Conservation (phyloP, 2,113 vertebrate genomes). For the Vireo altiloquus region DNA sequence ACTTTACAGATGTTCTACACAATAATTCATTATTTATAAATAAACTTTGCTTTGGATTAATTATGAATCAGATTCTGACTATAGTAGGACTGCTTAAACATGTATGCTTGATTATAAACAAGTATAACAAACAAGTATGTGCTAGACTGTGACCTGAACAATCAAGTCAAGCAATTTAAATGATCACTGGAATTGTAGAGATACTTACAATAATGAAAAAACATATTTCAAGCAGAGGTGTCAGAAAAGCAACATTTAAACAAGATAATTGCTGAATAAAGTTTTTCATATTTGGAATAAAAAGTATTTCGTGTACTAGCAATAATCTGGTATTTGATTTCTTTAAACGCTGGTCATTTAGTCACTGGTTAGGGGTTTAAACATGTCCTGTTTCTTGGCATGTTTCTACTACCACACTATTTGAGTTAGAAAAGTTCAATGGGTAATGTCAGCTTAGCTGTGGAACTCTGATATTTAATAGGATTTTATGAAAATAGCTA, state of each 20-base stretch:
- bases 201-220: conserved; percentile 3
- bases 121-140: conserved; percentile 3
- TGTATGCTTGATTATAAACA: conserved; percentile 27
- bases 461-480: conserved; percentile 54
- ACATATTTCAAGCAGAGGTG: background rate
- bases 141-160: conserved; percentile 13
- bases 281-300: background rate
- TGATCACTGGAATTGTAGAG: background rate
- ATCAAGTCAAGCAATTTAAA: conserved; percentile 26
- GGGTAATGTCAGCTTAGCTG: conserved; percentile 24
- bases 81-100: conserved; percentile 21
- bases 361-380: background rate
- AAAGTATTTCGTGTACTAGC: background rate
- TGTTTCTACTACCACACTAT: background rate
- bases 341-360: background rate
- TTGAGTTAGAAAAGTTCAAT: conserved; percentile 48
- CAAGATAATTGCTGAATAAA: background rate
- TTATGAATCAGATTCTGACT: conserved; percentile 23
- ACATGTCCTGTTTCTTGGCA: background rate
- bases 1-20: conserved; percentile 11
- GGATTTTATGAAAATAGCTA: conserved; percentile 42
- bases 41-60: conserved; percentile 44
- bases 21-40: conserved; percentile 45
- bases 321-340: background rate
- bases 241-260: background rate